Conservation (phyloP, 2,888 invertebrate genomes). For the Zootermopsis nevadensis region DNA sequence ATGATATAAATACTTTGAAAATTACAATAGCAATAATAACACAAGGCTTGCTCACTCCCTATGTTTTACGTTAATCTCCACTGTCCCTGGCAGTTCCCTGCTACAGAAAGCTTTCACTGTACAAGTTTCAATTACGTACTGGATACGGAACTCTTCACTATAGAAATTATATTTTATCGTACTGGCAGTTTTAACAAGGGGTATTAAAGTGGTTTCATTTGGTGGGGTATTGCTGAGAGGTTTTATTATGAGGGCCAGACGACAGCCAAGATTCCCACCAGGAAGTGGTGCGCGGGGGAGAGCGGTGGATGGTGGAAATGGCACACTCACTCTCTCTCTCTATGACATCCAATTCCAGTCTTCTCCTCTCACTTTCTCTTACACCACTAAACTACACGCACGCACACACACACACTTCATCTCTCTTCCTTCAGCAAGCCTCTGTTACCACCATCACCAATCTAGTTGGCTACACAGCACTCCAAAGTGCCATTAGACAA, state of each 20-base stretch:
- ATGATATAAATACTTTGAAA: neutral
- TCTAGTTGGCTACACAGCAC: constrained; percentile 46
- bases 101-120: constrained; percentile 14
- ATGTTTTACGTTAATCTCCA: neutral
- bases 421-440: constrained; percentile 16
- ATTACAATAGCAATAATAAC: constrained; percentile 7
- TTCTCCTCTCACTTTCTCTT: constrained; percentile 20
- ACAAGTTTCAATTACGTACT: constrained; percentile 43
- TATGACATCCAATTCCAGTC: constrained; percentile 49
- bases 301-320: constrained; percentile 20
- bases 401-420: neutral
- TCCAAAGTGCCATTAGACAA: constrained; percentile 52
- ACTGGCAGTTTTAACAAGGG: constrained; percentile 46
- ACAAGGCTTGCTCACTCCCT: neutral
- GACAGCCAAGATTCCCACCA: neutral
- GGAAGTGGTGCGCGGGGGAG: neutral
- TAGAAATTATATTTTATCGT: constrained; percentile 47
- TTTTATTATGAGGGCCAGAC: constrained; percentile 41
- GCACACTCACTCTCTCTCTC: constrained; percentile 39
- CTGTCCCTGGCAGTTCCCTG: neutral
- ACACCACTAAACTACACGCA: constrained; percentile 27
- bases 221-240: constrained; percentile 40
- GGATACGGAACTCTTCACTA: constrained; percentile 28
- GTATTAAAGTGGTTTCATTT: constrained; percentile 50
- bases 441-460: constrained; percentile 32